phyloP scores from a whole-genome alignment of 1,140 invertebrate species.

The Armadillidium nasatum region DNA sequence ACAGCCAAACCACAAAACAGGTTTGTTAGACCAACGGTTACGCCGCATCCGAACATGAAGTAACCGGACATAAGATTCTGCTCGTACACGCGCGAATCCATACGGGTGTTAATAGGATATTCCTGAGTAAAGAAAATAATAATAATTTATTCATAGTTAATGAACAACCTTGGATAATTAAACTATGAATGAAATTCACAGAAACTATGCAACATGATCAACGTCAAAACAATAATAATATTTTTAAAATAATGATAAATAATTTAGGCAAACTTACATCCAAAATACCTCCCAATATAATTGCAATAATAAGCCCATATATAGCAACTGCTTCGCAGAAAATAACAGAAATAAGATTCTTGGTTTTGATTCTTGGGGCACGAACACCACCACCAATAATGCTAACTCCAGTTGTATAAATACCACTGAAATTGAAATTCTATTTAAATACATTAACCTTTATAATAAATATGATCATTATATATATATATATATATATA shows the following conservation, averaged over 20 bases:
- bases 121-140: conserved; percentile 34
- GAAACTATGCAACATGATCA: too few species aligned
- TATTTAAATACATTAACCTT: too few species aligned
- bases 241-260: too few species aligned
- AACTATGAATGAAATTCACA: background rate
- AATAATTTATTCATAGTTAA: background rate
- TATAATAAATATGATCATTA: too few species aligned
- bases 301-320: conserved; percentile 96
- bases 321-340: conserved; percentile 99
- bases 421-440: conserved; percentile 60
- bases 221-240: too few species aligned
- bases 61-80: conserved; percentile 72
- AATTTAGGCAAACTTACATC: conserved; percentile 52
- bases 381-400: conserved; percentile 97
- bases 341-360: conserved; percentile 98
- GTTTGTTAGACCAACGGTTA: conserved; percentile 90
- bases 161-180: background rate
- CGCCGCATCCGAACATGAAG: conserved; percentile 90
- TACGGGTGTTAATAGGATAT: conserved; percentile 22
- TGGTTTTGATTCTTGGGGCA: conserved; percentile 96
- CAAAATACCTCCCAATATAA: conserved; percentile 82
- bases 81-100: conserved; percentile 9
- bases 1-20: conserved; percentile 93
- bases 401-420: conserved; percentile 91
- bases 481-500: too few species aligned